Evolutionary conservation across 2,888 invertebrate species (phyloP).

Genomic region (Catocala nupta): DNA sequence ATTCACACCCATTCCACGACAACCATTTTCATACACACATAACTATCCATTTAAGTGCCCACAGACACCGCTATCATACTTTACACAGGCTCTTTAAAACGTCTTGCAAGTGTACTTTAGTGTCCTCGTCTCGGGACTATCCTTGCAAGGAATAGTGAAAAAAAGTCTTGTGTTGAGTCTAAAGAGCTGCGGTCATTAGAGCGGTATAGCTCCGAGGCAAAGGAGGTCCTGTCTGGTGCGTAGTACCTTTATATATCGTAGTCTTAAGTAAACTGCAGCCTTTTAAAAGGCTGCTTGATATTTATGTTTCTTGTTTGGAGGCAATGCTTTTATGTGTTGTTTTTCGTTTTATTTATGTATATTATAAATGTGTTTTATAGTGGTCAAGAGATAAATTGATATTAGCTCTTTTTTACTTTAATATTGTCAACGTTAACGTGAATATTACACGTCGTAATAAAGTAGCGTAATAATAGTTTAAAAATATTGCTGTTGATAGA

Average conservation of each 20-base stretch:
- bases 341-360: not conserved
- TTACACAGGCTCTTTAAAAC: constrained; percentile 35
- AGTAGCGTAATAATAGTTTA: no score
- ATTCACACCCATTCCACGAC: not conserved
- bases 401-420: no score
- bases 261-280: constrained; percentile 14
- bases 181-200: constrained; percentile 49
- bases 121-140: constrained; percentile 27
- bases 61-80: constrained; percentile 16
- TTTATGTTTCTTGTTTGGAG: not conserved
- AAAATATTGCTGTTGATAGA: no score
- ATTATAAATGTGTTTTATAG: no score
- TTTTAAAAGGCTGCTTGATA: not conserved
- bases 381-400: no score
- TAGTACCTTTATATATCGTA: constrained; percentile 2
- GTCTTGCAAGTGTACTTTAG: constrained; percentile 47
- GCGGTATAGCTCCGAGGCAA: constrained; percentile 31
- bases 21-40: constrained; percentile 5
- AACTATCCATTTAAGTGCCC: constrained; percentile 10
- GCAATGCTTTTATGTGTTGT: not conserved
- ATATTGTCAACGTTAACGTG: no score
- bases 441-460: no score
- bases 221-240: constrained; percentile 9
- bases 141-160: constrained; percentile 27
- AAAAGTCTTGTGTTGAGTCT: constrained; percentile 32